These are phyloP conservation scores for Portunus trituberculatus DNA, from an alignment of 1,140 invertebrate genomes.

Conservation along the genomic window DNA sequence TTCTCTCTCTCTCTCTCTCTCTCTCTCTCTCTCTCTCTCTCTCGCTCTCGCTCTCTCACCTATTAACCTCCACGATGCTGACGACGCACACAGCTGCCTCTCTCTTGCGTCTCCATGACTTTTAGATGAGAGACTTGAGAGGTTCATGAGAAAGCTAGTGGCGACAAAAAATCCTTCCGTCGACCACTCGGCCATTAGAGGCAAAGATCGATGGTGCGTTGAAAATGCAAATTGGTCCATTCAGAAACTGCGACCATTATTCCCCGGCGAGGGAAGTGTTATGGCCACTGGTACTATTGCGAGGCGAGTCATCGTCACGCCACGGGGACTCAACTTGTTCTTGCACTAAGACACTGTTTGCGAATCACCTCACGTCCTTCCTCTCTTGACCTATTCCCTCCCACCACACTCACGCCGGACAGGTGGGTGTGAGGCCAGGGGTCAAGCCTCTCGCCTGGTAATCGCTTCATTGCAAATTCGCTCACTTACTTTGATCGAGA, in stretches of 20 bases:
- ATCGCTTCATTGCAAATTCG: not conserved
- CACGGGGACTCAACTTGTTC: not conserved
- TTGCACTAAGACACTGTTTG: not conserved
- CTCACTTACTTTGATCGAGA: not conserved
- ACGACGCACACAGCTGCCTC: not conserved
- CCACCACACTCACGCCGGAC: not conserved
- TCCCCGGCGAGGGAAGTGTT: not conserved
- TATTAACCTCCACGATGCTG: not conserved
- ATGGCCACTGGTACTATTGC: not conserved
- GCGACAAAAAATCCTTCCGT: not conserved
- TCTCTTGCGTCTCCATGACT: not conserved
- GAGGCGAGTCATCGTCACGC: not conserved
- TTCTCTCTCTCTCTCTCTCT: not conserved
- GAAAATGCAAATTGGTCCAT: not conserved
- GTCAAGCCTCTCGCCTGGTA: not conserved
- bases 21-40: no score
- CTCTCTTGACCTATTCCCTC: not conserved
- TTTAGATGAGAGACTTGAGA: not conserved
- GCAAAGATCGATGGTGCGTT: constrained; percentile 1
- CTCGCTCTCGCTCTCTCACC: not conserved
- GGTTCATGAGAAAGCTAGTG: not conserved
- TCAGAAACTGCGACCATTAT: not conserved
- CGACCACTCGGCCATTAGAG: not conserved
- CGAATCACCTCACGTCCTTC: not conserved
- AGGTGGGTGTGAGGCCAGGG: not conserved